Evolutionary conservation across 2,113 vertebrate species (phyloP).

Genomic region (Lagopus leucura): DNA sequence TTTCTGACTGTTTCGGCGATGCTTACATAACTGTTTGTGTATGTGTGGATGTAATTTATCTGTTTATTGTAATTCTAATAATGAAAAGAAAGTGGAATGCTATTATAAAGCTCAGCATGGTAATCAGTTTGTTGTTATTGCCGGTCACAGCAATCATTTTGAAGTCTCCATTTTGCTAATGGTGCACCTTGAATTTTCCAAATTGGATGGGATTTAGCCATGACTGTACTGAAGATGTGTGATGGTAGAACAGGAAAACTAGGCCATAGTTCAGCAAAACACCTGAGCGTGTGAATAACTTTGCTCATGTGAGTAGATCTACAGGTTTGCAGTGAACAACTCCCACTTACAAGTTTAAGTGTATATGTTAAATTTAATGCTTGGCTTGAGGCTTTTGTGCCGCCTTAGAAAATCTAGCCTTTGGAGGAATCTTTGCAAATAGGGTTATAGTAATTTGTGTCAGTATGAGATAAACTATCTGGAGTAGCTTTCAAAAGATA

Average conservation of each 20-base stretch:
- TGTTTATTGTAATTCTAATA: constrained; percentile 74
- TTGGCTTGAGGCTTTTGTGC: neutral
- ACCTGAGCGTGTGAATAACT: neutral
- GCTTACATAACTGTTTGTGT: constrained; percentile 64
- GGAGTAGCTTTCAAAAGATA: constrained; percentile 55
- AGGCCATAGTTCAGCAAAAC: neutral
- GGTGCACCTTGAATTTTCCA: constrained; percentile 17
- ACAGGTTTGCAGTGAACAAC: neutral
- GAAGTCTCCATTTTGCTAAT: constrained; percentile 30
- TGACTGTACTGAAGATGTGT: neutral
- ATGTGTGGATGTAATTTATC: constrained; percentile 65
- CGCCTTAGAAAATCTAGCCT: neutral
- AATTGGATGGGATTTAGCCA: constrained; percentile 4
- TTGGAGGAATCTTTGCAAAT: neutral
- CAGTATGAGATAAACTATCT: neutral
- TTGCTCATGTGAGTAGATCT: neutral
- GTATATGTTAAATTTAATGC: neutral
- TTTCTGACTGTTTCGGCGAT: constrained; percentile 63
- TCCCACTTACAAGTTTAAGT: neutral
- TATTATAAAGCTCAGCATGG: constrained; percentile 72
- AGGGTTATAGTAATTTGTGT: neutral
- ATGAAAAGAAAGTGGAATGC: constrained; percentile 67
- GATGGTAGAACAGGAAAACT: neutral
- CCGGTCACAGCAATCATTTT: constrained; percentile 50
- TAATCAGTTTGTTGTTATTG: constrained; percentile 72